Evolutionary conservation across 2,888 invertebrate species (phyloP).

Genomic region (Prenolepis imparis): DNA sequence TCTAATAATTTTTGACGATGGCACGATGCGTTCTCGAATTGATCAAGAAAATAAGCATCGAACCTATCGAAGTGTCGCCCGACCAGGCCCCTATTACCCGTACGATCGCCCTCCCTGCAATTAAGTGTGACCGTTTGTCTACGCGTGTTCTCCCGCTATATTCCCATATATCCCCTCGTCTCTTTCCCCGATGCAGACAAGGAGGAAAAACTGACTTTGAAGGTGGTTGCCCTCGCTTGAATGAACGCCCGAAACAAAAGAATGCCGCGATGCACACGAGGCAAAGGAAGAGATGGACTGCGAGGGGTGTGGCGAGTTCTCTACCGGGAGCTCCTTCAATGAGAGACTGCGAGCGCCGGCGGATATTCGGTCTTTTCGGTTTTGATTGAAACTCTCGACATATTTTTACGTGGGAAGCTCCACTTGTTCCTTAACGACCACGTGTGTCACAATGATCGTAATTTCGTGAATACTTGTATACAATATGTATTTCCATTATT

Average conservation of each 20-base stretch:
- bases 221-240: constrained; percentile 74
- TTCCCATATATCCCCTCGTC: constrained; percentile 36
- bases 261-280: constrained; percentile 74
- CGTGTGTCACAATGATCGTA: constrained; percentile 2
- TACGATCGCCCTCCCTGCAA: constrained; percentile 68
- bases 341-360: constrained; percentile 79
- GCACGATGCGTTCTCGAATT: background rate
- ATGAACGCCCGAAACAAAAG: constrained; percentile 80
- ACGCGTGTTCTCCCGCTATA: constrained; percentile 51
- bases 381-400: constrained; percentile 44
- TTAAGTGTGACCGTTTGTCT: constrained; percentile 70
- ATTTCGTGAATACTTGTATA: background rate
- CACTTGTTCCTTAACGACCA: background rate
- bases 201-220: constrained; percentile 74
- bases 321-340: constrained; percentile 70
- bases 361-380: constrained; percentile 77
- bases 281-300: constrained; percentile 74
- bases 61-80: constrained; percentile 69
- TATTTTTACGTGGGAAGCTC: constrained; percentile 52
- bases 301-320: constrained; percentile 81
- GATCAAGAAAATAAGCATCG: constrained; percentile 56
- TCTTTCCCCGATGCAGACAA: constrained; percentile 54
- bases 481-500: background rate
- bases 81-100: constrained; percentile 38
- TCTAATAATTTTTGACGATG: constrained; percentile 28